Conservation (phyloP, 2,888 invertebrate genomes). For the Heliconius ethilla region DNA sequence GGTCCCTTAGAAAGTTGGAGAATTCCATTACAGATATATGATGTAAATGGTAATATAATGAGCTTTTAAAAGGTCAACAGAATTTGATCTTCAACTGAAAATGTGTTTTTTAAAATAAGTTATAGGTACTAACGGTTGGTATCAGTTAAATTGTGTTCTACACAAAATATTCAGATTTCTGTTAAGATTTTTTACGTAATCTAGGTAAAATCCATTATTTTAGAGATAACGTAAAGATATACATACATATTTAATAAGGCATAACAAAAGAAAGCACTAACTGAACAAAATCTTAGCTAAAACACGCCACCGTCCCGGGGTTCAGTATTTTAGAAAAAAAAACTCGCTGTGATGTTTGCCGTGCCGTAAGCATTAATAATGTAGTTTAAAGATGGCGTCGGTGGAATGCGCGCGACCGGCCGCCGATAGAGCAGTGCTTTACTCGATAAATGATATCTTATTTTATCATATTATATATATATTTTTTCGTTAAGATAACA, state of each 20-base stretch:
- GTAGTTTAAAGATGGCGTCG: slow-evolving; percentile 78
- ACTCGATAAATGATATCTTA: slow-evolving; percentile 27
- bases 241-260: neutral
- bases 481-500: slow-evolving; percentile 16
- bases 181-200: neutral
- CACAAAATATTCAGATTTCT: neutral
- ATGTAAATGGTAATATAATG: slow-evolving; percentile 25
- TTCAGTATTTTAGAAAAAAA: slow-evolving; percentile 50
- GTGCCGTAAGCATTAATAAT: slow-evolving; percentile 77
- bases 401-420: slow-evolving; percentile 67
- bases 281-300: neutral
- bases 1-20: slow-evolving; percentile 16
- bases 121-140: neutral
- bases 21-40: slow-evolving; percentile 15
- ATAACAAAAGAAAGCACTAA: neutral
- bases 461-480: slow-evolving; percentile 15
- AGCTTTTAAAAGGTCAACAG: slow-evolving; percentile 19
- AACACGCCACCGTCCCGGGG: slow-evolving; percentile 3
- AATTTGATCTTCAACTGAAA: slow-evolving; percentile 29
- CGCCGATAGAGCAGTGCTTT: slow-evolving; percentile 60
- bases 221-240: neutral
- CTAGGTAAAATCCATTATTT: neutral
- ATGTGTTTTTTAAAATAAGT: neutral
- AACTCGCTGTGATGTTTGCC: slow-evolving; percentile 64
- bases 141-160: neutral